phyloP scores from a whole-genome alignment of 1,140 invertebrate species.

The Bursaphelenchus mucronatus region DNA sequence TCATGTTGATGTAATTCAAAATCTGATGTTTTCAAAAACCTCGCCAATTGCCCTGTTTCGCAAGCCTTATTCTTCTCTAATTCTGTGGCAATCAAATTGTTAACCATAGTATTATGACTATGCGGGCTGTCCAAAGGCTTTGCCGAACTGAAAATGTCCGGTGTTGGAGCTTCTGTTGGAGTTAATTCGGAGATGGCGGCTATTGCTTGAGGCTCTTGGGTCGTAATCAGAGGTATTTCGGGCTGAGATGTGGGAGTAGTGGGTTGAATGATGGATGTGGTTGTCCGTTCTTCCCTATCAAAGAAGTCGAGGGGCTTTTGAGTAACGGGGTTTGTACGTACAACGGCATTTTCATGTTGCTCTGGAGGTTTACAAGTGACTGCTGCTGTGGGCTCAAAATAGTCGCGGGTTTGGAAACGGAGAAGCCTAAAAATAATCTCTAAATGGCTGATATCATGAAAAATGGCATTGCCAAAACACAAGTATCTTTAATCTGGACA shows the following conservation, averaged over 20 bases:
- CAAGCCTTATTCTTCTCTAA: slow-evolving; percentile 22
- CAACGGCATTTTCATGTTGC: background rate
- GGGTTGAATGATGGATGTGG: slow-evolving; percentile 16
- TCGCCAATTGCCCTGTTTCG: slow-evolving; percentile 32
- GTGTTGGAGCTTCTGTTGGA: slow-evolving; percentile 2
- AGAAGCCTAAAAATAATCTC: slow-evolving; percentile 35
- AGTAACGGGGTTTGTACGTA: no score
- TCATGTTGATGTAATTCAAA: slow-evolving; percentile 54
- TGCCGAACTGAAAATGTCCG: background rate
- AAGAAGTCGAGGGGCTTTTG: no score
- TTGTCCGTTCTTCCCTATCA: no score
- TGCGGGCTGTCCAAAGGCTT: no score
- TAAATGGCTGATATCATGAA: background rate
- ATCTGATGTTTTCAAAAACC: slow-evolving; percentile 50
- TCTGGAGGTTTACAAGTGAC: slow-evolving; percentile 37
- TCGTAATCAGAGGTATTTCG: slow-evolving; percentile 6
- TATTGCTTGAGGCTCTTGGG: slow-evolving; percentile 3
- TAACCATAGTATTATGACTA: no score
- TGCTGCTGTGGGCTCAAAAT: slow-evolving; percentile 58
- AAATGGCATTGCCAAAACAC: background rate
- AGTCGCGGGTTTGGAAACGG: slow-evolving; percentile 59
- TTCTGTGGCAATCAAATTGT: background rate
- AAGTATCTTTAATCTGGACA: background rate
- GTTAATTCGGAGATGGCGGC: slow-evolving; percentile 11
- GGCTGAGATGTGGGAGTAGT: background rate